Evolutionary conservation across 2,888 invertebrate species (phyloP).

Genomic region (Drosophila anomalipes): DNA sequence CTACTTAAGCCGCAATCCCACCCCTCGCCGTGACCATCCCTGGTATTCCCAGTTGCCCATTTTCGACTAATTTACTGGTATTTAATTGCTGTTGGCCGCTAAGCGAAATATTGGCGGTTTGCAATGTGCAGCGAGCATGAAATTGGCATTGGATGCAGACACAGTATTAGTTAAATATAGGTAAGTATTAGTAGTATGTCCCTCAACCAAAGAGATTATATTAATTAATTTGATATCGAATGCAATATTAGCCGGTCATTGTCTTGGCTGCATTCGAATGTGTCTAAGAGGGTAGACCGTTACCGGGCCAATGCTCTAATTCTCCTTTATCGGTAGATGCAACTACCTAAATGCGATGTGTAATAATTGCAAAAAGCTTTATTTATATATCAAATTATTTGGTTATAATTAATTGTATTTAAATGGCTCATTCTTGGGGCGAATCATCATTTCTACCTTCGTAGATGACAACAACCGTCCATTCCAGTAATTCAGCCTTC

Average conservation of each 20-base stretch:
- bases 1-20: constrained; percentile 7
- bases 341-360: background rate
- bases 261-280: constrained; percentile 45
- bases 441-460: fast-evolving
- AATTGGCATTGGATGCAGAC: constrained; percentile 48
- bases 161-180: constrained; percentile 28
- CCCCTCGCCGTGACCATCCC: fast-evolving
- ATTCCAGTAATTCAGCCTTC: background rate
- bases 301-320: background rate
- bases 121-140: constrained; percentile 50
- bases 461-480: fast-evolving
- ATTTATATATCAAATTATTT: background rate
- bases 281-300: constrained; percentile 36
- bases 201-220: constrained; percentile 57
- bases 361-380: background rate
- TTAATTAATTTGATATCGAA: constrained; percentile 75
- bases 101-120: constrained; percentile 58
- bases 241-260: constrained; percentile 46
- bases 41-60: constrained; percentile 10
- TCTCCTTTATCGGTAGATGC: background rate
- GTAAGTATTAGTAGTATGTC: constrained; percentile 1
- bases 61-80: constrained; percentile 53
- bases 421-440: background rate
- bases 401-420: background rate
- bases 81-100: constrained; percentile 52